A percentile compares a stretch with the other conserved stretches of the same genome.
Conservation (phyloP, 2,113 vertebrate species). For the Epinephelus fuscoguttatus region DNA sequence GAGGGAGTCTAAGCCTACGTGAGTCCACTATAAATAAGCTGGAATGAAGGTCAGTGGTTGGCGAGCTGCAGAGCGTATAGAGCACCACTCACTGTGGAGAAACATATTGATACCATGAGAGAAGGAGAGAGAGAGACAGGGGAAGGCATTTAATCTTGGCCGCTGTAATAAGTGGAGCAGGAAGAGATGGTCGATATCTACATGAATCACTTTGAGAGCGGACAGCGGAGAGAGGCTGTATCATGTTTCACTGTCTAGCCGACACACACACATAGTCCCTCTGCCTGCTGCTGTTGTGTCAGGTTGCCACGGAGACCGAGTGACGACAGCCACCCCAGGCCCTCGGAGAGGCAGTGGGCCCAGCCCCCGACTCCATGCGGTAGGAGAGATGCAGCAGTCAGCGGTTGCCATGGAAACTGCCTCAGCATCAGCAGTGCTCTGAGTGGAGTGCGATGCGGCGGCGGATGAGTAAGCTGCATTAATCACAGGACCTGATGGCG, state of each 20-base stretch:
- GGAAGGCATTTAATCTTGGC: slow-evolving; percentile 64
- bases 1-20: slow-evolving; percentile 66
- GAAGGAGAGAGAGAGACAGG: neutral
- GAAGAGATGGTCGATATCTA: slow-evolving; percentile 64
- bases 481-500: slow-evolving; percentile 44
- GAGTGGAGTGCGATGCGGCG: slow-evolving; percentile 17
- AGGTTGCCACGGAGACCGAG: slow-evolving; percentile 69
- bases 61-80: slow-evolving; percentile 42
- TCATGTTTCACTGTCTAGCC: slow-evolving; percentile 71
- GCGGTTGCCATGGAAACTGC: slow-evolving; percentile 78
- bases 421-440: slow-evolving; percentile 64
- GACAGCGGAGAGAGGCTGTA: slow-evolving; percentile 56
- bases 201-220: slow-evolving; percentile 73
- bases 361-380: slow-evolving; percentile 47
- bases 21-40: slow-evolving; percentile 81
- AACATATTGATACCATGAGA: slow-evolving; percentile 54
- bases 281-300: slow-evolving; percentile 69
- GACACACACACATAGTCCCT: slow-evolving; percentile 29
- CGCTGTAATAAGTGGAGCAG: slow-evolving; percentile 59
- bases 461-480: slow-evolving; percentile 65
- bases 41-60: slow-evolving; percentile 76
- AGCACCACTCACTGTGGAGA: slow-evolving; percentile 17
- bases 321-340: slow-evolving; percentile 69
- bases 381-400: slow-evolving; percentile 56
- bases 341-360: slow-evolving; percentile 25